phyloP scores from a whole-genome alignment of 2,113 vertebrate species.

The Mastomys coucha region DNA sequence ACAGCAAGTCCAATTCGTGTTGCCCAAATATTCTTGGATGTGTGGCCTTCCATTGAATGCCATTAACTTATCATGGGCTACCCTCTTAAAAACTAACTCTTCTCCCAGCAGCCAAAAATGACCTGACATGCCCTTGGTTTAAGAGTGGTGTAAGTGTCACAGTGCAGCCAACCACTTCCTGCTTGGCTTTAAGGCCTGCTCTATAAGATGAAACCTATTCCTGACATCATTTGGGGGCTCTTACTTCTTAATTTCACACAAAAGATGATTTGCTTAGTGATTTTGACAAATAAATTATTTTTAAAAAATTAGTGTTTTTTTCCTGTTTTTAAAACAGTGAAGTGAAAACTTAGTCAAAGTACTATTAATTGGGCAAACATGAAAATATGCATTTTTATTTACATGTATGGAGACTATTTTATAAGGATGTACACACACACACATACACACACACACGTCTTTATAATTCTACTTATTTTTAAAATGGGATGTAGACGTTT shows the following conservation, averaged over 20 bases:
- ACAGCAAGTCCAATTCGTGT: background rate
- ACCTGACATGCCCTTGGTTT: background rate
- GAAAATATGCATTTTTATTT: slow-evolving; percentile 27
- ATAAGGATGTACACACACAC: background rate
- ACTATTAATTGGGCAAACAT: background rate
- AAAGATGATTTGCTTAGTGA: slow-evolving; percentile 53
- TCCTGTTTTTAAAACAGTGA: background rate
- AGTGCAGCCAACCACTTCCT: background rate
- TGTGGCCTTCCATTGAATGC: background rate
- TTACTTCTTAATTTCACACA: slow-evolving; percentile 36
- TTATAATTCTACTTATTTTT: slow-evolving; percentile 19
- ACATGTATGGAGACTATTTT: background rate
- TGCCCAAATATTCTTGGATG: background rate
- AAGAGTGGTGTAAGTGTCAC: too few species aligned
- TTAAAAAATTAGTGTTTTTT: background rate
- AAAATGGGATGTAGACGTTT: background rate
- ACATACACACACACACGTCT: background rate
- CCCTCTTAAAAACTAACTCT: background rate
- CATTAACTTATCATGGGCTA: background rate
- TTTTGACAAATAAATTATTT: background rate
- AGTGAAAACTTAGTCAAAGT: background rate
- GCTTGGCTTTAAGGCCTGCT: background rate
- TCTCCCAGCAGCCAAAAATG: background rate
- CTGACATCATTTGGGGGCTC: background rate
- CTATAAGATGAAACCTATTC: background rate